Percentiles rank a stretch among this genome's conserved stretches.
Evolutionary conservation across 2,888 invertebrate species (phyloP).

Genomic region (Drosophila borealis): DNA sequence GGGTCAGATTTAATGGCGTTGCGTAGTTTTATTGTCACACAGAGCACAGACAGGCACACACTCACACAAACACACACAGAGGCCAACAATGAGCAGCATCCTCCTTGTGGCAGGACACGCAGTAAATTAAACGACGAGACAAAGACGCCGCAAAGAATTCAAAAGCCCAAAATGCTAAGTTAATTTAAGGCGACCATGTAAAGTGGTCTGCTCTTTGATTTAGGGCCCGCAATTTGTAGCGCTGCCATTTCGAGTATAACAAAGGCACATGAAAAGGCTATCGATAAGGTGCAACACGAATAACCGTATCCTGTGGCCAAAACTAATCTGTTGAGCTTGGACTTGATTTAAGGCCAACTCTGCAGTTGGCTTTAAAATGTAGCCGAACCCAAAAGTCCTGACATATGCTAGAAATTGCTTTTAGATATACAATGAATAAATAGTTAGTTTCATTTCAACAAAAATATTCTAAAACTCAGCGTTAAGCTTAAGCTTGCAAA

Average conservation of each 20-base stretch:
- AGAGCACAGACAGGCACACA: slow-evolving; percentile 13
- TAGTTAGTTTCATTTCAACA: background rate
- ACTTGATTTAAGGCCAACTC: slow-evolving; percentile 15
- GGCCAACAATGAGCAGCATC: slow-evolving; percentile 9
- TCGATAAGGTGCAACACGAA: slow-evolving; percentile 25
- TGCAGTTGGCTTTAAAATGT: background rate
- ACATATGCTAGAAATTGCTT: no score
- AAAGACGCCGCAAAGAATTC: slow-evolving; percentile 46
- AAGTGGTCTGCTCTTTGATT: slow-evolving; percentile 58
- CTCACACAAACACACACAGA: background rate
- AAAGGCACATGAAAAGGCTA: slow-evolving; percentile 11
- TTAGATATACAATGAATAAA: background rate
- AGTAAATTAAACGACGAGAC: slow-evolving; percentile 55
- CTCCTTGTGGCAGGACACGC: slow-evolving; percentile 30
- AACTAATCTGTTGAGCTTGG: slow-evolving; percentile 20
- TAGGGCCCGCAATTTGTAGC: slow-evolving; percentile 53
- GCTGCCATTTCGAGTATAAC: background rate
- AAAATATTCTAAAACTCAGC: background rate
- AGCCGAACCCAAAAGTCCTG: background rate
- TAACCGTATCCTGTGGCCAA: slow-evolving; percentile 3
- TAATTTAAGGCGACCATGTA: slow-evolving; percentile 65
- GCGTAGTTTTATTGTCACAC: slow-evolving; percentile 62
- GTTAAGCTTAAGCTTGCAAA: background rate
- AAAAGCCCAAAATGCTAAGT: slow-evolving; percentile 49
- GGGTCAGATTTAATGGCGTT: slow-evolving; percentile 66